phyloP scores from a whole-genome alignment of 2,888 invertebrate genomes.

The Chorisops tibialis region DNA sequence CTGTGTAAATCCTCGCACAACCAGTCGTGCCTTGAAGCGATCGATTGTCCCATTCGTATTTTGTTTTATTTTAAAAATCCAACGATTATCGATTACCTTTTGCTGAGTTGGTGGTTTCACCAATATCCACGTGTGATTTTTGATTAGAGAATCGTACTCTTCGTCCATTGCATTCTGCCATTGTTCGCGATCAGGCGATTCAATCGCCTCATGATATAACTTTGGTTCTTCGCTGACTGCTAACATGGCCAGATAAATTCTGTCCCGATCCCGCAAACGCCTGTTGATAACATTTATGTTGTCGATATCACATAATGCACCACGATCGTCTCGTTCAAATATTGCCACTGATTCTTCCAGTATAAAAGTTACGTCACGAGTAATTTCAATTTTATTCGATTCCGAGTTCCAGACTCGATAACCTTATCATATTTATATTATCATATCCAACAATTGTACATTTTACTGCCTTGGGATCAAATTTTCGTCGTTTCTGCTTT shows the following conservation, averaged over 20 bases:
- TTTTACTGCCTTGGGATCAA: conserved; percentile 3
- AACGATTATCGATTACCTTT: too few species aligned
- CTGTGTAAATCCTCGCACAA: conserved; percentile 25
- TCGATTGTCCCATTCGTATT: neutral
- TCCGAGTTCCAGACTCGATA: conserved; percentile 29
- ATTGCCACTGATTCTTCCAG: too few species aligned
- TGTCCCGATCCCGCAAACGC: too few species aligned
- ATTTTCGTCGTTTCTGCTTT: conserved; percentile 2
- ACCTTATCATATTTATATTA: conserved; percentile 27
- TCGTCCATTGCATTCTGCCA: conserved; percentile 34
- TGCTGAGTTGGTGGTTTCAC: conserved; percentile 28
- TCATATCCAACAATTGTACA: conserved; percentile 14
- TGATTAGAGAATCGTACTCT: conserved; percentile 30
- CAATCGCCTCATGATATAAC: conserved; percentile 27
- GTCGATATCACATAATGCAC: too few species aligned
- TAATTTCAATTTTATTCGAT: conserved; percentile 24
- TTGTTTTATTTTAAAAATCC: too few species aligned
- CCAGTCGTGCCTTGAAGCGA: conserved; percentile 15
- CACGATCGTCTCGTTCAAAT: too few species aligned
- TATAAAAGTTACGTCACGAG: conserved; percentile 28
- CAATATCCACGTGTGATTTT: conserved; percentile 34
- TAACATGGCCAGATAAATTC: too few species aligned
- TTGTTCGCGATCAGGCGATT: conserved; percentile 7
- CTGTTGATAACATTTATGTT: too few species aligned
- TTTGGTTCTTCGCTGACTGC: conserved; percentile 26